Conservation (phyloP, 1,140 invertebrate genomes). For the Temnothorax longispinosus region DNA sequence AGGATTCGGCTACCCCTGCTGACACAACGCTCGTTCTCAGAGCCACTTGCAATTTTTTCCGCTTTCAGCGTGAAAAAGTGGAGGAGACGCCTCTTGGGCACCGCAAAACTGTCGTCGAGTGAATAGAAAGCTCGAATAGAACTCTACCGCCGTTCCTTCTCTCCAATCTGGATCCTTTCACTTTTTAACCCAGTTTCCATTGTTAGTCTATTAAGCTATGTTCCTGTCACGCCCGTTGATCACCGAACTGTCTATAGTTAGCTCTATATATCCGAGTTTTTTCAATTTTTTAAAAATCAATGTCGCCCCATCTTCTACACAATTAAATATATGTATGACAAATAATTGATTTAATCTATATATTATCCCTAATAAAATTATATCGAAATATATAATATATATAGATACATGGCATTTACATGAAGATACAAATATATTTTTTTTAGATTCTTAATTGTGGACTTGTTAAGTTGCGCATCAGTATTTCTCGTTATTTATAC, state of each 20-base stretch:
- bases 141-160: constrained; percentile 53
- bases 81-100: not conserved
- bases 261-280: not conserved
- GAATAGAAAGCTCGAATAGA: constrained; percentile 59
- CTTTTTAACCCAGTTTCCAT: constrained; percentile 83
- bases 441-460: too few species aligned
- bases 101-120: constrained; percentile 6
- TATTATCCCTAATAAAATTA: not conserved
- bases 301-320: not conserved
- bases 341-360: not conserved
- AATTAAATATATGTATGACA: not conserved
- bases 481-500: too few species aligned
- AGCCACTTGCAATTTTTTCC: constrained; percentile 7
- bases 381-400: not conserved
- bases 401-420: too few species aligned
- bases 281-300: not conserved
- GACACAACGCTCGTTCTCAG: not conserved
- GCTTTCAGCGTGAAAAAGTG: not conserved
- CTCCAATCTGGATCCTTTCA: constrained; percentile 79
- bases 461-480: too few species aligned
- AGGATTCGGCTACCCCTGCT: not conserved
- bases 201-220: constrained; percentile 69
- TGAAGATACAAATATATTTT: too few species aligned
- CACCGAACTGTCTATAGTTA: constrained; percentile 54
- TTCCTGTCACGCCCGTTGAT: constrained; percentile 64